A percentile compares a stretch with the other conserved stretches of the same genome.
phyloP scores from a whole-genome alignment of 2,113 vertebrate genomes.

The Semnopithecus entellus region DNA sequence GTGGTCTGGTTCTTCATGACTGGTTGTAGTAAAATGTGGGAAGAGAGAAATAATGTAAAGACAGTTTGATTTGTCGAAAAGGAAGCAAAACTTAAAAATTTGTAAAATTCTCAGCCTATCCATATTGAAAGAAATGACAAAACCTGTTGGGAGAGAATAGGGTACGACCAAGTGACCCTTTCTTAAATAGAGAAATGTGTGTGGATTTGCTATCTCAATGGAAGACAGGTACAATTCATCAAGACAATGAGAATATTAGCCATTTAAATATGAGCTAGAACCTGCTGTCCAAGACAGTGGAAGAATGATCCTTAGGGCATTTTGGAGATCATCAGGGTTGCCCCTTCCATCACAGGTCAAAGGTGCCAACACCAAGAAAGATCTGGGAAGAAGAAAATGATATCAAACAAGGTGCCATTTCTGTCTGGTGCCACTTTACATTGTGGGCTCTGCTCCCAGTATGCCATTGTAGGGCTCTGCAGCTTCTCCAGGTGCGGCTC shows the following conservation, averaged over 20 bases:
- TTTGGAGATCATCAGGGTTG: neutral
- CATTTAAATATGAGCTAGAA: neutral
- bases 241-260: neutral
- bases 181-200: neutral
- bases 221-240: neutral
- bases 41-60: neutral
- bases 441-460: neutral
- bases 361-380: neutral
- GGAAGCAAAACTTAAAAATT: neutral
- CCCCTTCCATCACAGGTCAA: neutral
- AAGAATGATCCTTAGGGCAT: neutral
- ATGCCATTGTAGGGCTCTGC: neutral
- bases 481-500: neutral
- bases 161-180: neutral
- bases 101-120: neutral
- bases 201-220: neutral
- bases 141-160: neutral
- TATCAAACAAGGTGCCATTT: neutral
- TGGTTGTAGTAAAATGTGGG: neutral
- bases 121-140: neutral
- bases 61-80: neutral
- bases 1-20: neutral
- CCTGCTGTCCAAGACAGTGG: neutral
- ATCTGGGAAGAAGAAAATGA: neutral
- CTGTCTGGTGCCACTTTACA: neutral